Evolutionary conservation across 2,113 vertebrate genomes (phyloP), one percentile per base, ranked within the genome.

Genomic region (Dasyurus viverrinus): DNA sequence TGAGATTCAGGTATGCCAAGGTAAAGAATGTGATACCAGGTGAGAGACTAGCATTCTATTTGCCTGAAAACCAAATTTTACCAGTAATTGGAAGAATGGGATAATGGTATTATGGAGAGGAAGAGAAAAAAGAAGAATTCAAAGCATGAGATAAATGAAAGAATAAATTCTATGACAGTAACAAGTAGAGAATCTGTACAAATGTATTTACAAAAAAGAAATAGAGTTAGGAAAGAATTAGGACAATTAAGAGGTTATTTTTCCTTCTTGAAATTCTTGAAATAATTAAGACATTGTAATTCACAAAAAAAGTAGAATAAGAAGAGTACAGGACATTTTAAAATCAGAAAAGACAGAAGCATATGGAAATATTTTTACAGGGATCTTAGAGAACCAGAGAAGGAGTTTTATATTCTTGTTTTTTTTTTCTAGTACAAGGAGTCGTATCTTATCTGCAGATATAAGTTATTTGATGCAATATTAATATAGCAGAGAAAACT

Each of bases 391-490:
- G 93, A 91, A 95, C 95, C 8, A 97, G 95, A 89, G 91, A 98
- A 95, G 8, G 8, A 94, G 10, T 27, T 91, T 30, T 96, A 97
- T 94, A 68, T 96, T 97, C 93, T 97, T 97, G 8, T 7, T 42
- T 54, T 97, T 91, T 95, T 97, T 96, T 50, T 50, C 95, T 95
- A 96, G 36, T 95, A 96, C 50, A 52, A n/a, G 24, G 9, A 96
- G 89, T 89, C 97, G 25, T 0, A 93, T 97, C 90, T 97, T 98
- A 97, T 98, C 96, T 95, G 98, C 94, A 91, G 95, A 92, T 54
- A 89, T 97, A 14, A 30, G 27, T 36, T 68, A 12, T 68, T 68
- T 68, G 57, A 68, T 3, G 14, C 30, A 10, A 68, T 68, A 11
- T 14, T 68, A 30, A 68, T 36, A 12, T 14, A 68, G 30, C 57